These are phyloP conservation scores for Porphyrio hochstetteri DNA, from an alignment of 2,113 vertebrate genomes.

Conservation along the genomic window DNA sequence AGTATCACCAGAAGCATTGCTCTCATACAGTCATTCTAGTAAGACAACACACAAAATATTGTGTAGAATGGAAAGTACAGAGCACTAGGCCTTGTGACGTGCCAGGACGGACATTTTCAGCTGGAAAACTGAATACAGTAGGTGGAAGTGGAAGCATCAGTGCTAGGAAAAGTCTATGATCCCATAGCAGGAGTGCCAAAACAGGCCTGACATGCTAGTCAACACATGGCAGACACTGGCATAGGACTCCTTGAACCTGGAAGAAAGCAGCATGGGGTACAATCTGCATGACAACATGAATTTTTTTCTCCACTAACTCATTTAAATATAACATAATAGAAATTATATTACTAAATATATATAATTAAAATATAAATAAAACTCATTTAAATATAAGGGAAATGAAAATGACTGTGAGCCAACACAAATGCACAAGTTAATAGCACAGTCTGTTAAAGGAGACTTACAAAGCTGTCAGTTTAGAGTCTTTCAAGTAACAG, in stretches of 20 bases:
- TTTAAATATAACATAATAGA: too few relatives aligned
- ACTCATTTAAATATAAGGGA: neutral
- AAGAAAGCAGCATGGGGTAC: neutral
- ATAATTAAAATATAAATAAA: too few relatives aligned
- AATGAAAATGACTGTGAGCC: neutral
- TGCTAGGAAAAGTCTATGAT: neutral
- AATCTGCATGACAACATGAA: neutral
- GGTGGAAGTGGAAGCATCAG: neutral
- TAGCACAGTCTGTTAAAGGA: neutral
- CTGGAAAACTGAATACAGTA: neutral
- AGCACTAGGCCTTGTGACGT: neutral
- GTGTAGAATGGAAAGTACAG: neutral
- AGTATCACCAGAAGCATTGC: neutral
- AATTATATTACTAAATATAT: too few relatives aligned
- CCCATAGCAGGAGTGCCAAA: neutral
- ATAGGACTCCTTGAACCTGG: accelerated
- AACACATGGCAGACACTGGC: neutral
- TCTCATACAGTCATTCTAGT: neutral
- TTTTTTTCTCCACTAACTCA: too few relatives aligned
- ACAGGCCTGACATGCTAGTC: neutral
- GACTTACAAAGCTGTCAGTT: too few relatives aligned
- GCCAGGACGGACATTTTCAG: neutral
- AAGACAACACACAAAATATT: neutral
- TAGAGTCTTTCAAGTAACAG: neutral
- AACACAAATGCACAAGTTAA: accelerated